These are phyloP conservation scores for Incurvaria masculella DNA, from an alignment of 2,888 invertebrate species.

Conservation along the genomic window DNA sequence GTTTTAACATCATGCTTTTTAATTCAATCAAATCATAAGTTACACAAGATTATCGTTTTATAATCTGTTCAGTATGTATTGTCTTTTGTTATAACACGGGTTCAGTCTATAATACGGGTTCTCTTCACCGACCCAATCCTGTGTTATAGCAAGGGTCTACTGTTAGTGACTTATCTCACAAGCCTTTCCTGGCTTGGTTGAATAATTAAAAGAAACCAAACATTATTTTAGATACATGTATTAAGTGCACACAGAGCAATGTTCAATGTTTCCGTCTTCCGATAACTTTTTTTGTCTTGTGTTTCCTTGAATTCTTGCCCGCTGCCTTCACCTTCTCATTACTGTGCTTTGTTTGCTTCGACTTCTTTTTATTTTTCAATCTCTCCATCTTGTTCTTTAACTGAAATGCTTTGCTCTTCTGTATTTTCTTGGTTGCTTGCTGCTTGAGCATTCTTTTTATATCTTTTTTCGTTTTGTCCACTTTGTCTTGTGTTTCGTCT, in stretches of 20 bases:
- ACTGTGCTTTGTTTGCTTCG: slow-evolving; percentile 27
- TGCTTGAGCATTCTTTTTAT: slow-evolving; percentile 67
- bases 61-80: no score
- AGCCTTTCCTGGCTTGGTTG: no score
- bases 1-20: no score
- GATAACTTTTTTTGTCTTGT: slow-evolving; percentile 37
- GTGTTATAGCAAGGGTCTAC: no score
- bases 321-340: slow-evolving; percentile 28
- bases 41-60: no score
- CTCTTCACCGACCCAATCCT: no score
- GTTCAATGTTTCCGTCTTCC: slow-evolving; percentile 37
- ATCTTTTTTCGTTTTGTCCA: slow-evolving; percentile 59
- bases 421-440: slow-evolving; percentile 68
- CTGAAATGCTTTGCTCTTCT: slow-evolving; percentile 75
- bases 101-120: no score
- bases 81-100: no score
- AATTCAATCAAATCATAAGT: no score
- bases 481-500: slow-evolving; percentile 29
- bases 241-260: slow-evolving; percentile 15
- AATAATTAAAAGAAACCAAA: background rate
- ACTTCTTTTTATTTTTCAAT: slow-evolving; percentile 66
- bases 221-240: slow-evolving; percentile 3
- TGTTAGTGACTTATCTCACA: no score
- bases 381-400: slow-evolving; percentile 70
- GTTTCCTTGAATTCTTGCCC: slow-evolving; percentile 27